Percentiles rank a stretch among this genome's conserved stretches.
Evolutionary conservation across 2,113 vertebrate species (phyloP).

Genomic region (Eulemur rufifrons): DNA sequence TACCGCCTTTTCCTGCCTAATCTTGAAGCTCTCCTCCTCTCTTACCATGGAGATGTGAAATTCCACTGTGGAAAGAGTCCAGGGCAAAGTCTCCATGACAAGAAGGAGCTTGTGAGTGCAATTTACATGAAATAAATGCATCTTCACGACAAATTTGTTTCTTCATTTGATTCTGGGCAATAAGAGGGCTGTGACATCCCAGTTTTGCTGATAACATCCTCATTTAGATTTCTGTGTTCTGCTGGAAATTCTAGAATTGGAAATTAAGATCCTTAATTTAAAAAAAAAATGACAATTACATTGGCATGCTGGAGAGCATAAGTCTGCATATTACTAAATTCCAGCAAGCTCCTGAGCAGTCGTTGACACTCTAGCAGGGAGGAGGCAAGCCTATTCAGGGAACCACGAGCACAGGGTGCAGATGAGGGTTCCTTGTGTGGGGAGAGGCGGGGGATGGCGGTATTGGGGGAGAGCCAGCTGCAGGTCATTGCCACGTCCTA

Average conservation of each 20-base stretch:
- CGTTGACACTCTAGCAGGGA: conserved; percentile 25
- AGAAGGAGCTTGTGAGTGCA: not conserved
- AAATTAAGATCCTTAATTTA: conserved; percentile 64
- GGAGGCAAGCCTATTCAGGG: not conserved
- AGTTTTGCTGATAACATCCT: conserved; percentile 6
- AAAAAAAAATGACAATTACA: conserved; percentile 41
- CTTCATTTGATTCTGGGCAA: not conserved
- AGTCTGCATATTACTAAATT: not conserved
- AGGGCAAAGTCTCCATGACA: not conserved
- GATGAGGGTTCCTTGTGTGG: not conserved
- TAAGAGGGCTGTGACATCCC: not conserved
- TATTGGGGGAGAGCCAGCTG: not conserved
- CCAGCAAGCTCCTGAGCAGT: not conserved
- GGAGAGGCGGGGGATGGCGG: rapidly evolving
- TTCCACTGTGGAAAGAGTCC: not conserved
- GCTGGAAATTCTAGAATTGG: conserved; percentile 28
- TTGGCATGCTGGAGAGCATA: not conserved
- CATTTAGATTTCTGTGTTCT: conserved; percentile 53
- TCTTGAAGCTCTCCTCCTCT: not conserved
- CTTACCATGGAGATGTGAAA: not conserved
- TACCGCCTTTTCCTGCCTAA: not conserved
- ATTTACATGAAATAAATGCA: not conserved
- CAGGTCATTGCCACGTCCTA: not conserved
- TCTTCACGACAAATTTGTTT: not conserved
- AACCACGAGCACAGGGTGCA: not conserved